Conservation (phyloP, 2,888 invertebrate species). For the Nemurella pictetii region DNA sequence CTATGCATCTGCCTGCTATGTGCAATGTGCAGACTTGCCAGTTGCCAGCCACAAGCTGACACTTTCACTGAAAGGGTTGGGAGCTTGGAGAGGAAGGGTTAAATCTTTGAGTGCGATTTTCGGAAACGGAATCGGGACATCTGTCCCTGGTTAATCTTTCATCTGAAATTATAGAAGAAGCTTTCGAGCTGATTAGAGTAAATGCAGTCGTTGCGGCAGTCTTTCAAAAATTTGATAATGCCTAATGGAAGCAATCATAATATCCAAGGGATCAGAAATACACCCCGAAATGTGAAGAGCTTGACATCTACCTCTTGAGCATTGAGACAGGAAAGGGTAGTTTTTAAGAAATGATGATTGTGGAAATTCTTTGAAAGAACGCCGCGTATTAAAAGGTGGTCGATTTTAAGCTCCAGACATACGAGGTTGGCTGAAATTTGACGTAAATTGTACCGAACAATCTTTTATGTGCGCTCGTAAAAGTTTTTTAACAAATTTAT, state of each 20-base stretch:
- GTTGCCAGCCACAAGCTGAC: background rate
- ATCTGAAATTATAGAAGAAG: background rate
- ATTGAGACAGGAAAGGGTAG: background rate
- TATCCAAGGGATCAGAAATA: background rate
- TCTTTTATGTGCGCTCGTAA: background rate
- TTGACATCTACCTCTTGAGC: background rate
- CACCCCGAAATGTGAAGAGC: background rate
- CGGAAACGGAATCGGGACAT: constrained; percentile 11
- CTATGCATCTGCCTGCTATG: constrained; percentile 7
- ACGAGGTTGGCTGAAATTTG: background rate
- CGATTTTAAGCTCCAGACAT: background rate
- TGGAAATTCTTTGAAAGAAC: background rate
- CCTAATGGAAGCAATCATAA: background rate
- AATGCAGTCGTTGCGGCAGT: background rate
- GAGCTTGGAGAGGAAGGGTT: background rate
- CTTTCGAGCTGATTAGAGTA: background rate
- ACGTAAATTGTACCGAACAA: background rate
- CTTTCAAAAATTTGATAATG: background rate
- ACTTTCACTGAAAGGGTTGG: constrained; percentile 28
- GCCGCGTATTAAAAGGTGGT: background rate
- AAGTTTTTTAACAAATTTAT: background rate
- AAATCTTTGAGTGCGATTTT: background rate
- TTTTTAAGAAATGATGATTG: background rate
- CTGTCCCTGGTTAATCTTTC: background rate
- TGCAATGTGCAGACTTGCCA: background rate